phyloP scores from a whole-genome alignment of 2,113 vertebrate genomes.

The Bothrops jararaca region DNA sequence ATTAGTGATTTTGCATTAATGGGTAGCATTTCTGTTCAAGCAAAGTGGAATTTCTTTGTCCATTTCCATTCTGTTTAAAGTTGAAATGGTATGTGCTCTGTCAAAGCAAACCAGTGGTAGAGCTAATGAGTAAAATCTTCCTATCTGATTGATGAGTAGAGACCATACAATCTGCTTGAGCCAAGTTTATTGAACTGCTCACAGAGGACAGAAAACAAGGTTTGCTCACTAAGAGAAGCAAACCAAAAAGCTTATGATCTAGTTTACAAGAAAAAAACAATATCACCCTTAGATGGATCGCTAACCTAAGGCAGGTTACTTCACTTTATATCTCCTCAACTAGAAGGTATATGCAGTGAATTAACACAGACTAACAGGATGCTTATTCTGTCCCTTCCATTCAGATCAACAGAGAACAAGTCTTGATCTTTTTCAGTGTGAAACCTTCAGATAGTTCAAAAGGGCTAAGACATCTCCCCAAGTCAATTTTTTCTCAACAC shows the following conservation, averaged over 20 bases:
- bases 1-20: background rate
- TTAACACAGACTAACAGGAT: background rate
- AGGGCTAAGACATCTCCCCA: background rate
- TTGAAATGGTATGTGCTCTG: background rate
- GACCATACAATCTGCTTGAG: background rate
- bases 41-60: background rate
- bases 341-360: background rate
- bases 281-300: background rate
- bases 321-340: background rate
- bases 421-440: background rate
- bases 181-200: background rate
- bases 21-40: background rate
- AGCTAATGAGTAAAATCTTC: background rate
- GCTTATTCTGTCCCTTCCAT: background rate
- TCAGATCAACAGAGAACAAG: background rate
- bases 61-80: background rate
- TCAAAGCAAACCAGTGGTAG: background rate
- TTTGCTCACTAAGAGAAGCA: background rate
- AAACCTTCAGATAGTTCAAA: background rate
- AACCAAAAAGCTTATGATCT: background rate
- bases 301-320: background rate
- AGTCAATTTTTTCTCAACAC: background rate
- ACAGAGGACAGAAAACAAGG: background rate
- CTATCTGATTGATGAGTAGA: background rate
- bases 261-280: background rate